Evolutionary conservation across 2,797 vertebrate genomes (phyloP).

Genomic region (Aeoliscus strigatus): DNA sequence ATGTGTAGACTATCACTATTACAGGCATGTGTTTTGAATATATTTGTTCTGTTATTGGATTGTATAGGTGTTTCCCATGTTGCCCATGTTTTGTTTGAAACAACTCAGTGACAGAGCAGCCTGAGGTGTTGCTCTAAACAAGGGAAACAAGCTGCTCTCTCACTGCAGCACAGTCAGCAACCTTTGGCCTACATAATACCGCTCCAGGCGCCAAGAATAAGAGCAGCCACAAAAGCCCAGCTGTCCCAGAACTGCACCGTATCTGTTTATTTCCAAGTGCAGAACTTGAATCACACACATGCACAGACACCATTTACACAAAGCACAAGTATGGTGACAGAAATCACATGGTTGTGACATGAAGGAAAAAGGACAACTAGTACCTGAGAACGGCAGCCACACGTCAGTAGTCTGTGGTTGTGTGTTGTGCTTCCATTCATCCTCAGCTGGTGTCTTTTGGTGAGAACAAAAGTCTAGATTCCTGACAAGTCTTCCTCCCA

Average conservation of each 20-base stretch:
- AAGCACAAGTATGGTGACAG: background rate
- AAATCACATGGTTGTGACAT: conserved; percentile 5
- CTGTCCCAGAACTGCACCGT: conserved; percentile 2
- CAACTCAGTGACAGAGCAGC: conserved; percentile 6
- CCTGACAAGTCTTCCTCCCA: conserved; percentile 20
- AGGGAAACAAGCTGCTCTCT: conserved; percentile 49
- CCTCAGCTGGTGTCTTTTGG: conserved; percentile 20
- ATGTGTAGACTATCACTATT: too few relatives aligned
- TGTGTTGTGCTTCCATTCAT: conserved; percentile 43
- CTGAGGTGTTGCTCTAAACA: conserved; percentile 33
- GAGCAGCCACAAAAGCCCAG: conserved; percentile 14
- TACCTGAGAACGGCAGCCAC: conserved; percentile 54
- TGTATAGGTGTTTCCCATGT: too few relatives aligned
- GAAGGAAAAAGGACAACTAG: conserved; percentile 21
- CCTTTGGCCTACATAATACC: conserved; percentile 76
- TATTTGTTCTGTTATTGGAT: too few relatives aligned
- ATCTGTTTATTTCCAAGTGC: background rate
- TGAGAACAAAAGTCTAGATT: conserved; percentile 22
- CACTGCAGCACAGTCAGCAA: conserved; percentile 43
- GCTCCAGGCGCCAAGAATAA: conserved; percentile 23
- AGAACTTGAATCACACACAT: background rate
- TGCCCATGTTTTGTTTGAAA: too few relatives aligned
- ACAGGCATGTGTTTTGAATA: too few relatives aligned
- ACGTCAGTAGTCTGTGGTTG: conserved; percentile 28
- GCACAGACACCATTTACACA: background rate